These are phyloP conservation scores for Philereme vetulata DNA, from an alignment of 2,888 invertebrate species.

Conservation along the genomic window DNA sequence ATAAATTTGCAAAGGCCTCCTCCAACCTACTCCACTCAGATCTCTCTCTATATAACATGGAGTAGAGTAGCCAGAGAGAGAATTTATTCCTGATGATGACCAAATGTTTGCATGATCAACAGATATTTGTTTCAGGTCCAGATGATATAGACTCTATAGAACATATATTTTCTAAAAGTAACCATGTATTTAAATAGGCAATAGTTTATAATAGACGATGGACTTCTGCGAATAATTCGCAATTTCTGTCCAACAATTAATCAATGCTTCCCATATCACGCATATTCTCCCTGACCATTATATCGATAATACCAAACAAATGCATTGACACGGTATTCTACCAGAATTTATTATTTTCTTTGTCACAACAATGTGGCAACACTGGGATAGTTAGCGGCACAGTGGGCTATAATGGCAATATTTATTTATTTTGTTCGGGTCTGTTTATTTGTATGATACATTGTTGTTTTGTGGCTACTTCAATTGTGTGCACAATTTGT, in stretches of 20 bases:
- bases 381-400: conserved; percentile 57
- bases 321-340: conserved; percentile 71
- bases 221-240: conserved; percentile 3
- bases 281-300: conserved; percentile 51
- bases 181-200: too few species aligned
- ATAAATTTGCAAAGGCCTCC: too few species aligned
- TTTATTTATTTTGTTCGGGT: conserved; percentile 68
- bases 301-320: conserved; percentile 75
- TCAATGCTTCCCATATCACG: conserved; percentile 44
- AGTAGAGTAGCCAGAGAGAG: too few species aligned
- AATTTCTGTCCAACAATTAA: conserved; percentile 21
- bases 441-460: conserved; percentile 60
- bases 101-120: too few species aligned
- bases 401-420: conserved; percentile 59
- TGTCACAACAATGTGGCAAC: conserved; percentile 61
- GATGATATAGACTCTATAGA: too few species aligned
- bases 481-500: conserved; percentile 47
- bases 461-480: conserved; percentile 56
- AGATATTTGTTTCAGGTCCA: too few species aligned
- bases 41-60: too few species aligned
- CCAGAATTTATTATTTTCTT: conserved; percentile 74
- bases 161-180: too few species aligned
- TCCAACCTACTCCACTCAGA: too few species aligned
- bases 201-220: too few species aligned
- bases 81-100: too few species aligned